phyloP scores from a whole-genome alignment of 2,797 vertebrate genomes.

The Syncerus caffer region DNA sequence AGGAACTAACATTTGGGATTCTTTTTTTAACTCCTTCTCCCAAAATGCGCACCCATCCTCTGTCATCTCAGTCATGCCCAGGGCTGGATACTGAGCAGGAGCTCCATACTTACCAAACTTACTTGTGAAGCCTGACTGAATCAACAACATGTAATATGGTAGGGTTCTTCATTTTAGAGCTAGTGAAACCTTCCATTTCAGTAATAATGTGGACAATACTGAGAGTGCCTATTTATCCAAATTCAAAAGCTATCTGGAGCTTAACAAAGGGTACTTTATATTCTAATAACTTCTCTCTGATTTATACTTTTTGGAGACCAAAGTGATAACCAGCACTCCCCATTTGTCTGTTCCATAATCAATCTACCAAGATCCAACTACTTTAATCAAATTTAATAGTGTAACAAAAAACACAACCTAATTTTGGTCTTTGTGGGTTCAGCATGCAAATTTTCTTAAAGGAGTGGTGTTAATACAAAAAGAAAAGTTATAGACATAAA shows the following conservation, averaged over 20 bases:
- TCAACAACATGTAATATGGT: background rate
- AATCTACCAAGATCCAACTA: background rate
- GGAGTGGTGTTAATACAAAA: background rate
- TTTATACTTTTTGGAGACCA: background rate
- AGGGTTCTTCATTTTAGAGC: background rate
- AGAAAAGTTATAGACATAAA: conserved; percentile 29
- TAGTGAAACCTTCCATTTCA: background rate
- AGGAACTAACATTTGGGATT: background rate
- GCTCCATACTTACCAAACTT: background rate
- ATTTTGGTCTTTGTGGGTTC: background rate
- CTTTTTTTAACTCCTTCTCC: background rate
- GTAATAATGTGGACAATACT: background rate
- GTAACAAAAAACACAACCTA: background rate
- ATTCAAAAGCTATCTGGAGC: background rate
- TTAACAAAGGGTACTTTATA: background rate
- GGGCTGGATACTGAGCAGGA: background rate
- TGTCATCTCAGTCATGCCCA: background rate
- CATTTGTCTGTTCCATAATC: background rate
- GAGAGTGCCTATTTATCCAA: background rate
- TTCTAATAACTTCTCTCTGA: background rate
- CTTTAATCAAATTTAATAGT: background rate
- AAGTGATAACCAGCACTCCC: background rate
- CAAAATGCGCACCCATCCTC: background rate
- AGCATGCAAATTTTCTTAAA: background rate
- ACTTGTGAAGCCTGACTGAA: background rate